Conservation (phyloP, 1,140 invertebrate genomes). For the Drosophila suzukii region DNA sequence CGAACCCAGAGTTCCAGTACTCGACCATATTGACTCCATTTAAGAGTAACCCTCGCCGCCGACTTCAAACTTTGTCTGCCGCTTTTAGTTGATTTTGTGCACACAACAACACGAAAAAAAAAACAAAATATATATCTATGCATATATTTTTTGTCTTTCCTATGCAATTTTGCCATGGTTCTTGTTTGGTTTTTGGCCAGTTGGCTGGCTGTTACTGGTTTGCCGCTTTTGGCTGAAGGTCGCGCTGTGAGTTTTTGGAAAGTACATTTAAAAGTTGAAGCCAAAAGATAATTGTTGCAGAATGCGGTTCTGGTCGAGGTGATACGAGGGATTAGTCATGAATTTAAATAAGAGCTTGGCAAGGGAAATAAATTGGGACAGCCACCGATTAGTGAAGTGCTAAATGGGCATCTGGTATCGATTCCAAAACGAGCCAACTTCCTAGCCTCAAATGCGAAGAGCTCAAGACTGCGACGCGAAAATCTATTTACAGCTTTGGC, state of each 20-base stretch:
- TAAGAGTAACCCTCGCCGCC: constrained; percentile 36
- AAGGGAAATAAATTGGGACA: background rate
- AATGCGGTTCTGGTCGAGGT: constrained; percentile 52
- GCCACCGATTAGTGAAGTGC: background rate
- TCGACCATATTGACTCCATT: constrained; percentile 50
- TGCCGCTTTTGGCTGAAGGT: constrained; percentile 63
- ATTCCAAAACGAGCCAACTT: constrained; percentile 10
- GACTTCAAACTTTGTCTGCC: constrained; percentile 68
- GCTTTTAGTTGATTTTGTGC: constrained; percentile 50
- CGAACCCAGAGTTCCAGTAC: background rate
- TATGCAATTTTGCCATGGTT: constrained; percentile 54
- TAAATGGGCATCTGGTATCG: constrained; percentile 12
- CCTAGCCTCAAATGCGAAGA: background rate
- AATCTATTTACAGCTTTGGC: constrained; percentile 26
- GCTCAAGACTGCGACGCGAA: constrained; percentile 5
- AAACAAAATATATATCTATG: constrained; percentile 18
- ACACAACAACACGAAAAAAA: constrained; percentile 29
- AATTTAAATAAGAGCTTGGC: constrained; percentile 2
- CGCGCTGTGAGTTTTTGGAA: constrained; percentile 71
- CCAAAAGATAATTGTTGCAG: constrained; percentile 72
- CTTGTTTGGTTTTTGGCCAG: constrained; percentile 43
- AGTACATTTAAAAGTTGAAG: constrained; percentile 74
- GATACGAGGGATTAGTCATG: constrained; percentile 32
- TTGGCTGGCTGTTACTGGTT: constrained; percentile 36
- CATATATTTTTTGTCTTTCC: constrained; percentile 50